phyloP scores from a whole-genome alignment of 2,113 vertebrate genomes.

The Phalacrocorax aristotelis region DNA sequence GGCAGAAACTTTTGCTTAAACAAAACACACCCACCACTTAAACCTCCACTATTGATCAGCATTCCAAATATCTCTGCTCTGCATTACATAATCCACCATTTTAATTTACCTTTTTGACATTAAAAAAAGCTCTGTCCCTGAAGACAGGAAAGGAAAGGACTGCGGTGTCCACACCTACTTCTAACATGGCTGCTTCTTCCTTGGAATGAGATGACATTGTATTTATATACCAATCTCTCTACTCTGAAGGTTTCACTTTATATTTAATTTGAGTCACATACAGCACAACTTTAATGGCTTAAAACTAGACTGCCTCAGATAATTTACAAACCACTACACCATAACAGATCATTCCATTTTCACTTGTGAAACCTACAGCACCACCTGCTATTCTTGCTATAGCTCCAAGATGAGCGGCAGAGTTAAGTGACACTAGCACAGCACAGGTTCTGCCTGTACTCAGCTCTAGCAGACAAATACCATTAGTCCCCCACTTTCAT shows the following conservation, averaged over 20 bases:
- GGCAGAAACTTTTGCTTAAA: background rate
- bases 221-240: background rate
- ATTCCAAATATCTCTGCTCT: background rate
- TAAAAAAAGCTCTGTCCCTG: background rate
- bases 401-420: background rate
- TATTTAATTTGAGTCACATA: background rate
- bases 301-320: conserved; percentile 4
- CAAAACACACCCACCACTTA: background rate
- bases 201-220: background rate
- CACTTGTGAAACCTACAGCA: background rate
- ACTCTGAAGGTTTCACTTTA: background rate
- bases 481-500: background rate
- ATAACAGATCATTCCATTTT: conserved; percentile 38
- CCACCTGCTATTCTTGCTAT: conserved; percentile 11
- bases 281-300: background rate
- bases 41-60: background rate
- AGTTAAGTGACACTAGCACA: background rate
- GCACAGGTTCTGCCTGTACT: background rate
- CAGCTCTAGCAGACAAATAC: background rate
- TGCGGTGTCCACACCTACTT: background rate
- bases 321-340: conserved; percentile 27
- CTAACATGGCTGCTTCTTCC: background rate
- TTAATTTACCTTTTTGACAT: background rate
- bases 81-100: background rate
- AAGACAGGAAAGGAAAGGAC: background rate